Base-by-base conservation (phyloP, 1,140 invertebrate genomes). In the Chionoecetes opilio region DNA sequence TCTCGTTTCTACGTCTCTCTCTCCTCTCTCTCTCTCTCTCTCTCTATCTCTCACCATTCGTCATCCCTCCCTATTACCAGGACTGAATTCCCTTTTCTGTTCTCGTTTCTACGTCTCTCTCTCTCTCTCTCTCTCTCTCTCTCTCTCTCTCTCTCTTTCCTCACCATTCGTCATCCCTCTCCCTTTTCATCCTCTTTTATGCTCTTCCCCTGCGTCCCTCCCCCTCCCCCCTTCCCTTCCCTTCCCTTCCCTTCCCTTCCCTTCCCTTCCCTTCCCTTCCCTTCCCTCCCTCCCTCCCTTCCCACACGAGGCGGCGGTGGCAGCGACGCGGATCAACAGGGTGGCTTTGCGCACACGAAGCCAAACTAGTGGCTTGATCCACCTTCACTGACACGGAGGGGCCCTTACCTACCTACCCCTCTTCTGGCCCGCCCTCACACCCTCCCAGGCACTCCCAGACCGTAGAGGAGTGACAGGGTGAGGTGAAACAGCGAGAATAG, bases 381-480 rank as follows among this genome's bases (percentile, higher is more conserved):
- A 53, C 63, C 63, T 5, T 26, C 63, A 75, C 63, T 75, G 63
- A 75, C 63, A 75, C 63, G 3, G n/a, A 11, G n/a, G 63, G 21
- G 21, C 63, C 63, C 63, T 75, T 26, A 21, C n/a, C 63, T 26
- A n/a, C 63, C 63, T 3, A 8, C 41, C n/a, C 21, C 63, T 26
- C 21, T 26, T 14, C 63, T 26, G 63, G 6, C 63, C 63, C n/a
- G 21, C 63, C 63, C 63, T 75, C 63, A 75, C 63, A 75, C 63
- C 63, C 63, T n/a, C 63, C 63, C 26, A 5, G 63, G n/a, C 63
- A 75, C 63, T 26, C 63, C 26, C 63, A n/a, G 63, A 5, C 6
- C 21, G n/a, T n/a, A 34, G 21, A 87, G 32, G 85, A 87, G 85
- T 87, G 85, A 87, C 21, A 38, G 85, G 85, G 37, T 87, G 31